Evolutionary conservation across 2,797 vertebrate genomes (phyloP).

Genomic region (Oceanodroma leucorhoa): DNA sequence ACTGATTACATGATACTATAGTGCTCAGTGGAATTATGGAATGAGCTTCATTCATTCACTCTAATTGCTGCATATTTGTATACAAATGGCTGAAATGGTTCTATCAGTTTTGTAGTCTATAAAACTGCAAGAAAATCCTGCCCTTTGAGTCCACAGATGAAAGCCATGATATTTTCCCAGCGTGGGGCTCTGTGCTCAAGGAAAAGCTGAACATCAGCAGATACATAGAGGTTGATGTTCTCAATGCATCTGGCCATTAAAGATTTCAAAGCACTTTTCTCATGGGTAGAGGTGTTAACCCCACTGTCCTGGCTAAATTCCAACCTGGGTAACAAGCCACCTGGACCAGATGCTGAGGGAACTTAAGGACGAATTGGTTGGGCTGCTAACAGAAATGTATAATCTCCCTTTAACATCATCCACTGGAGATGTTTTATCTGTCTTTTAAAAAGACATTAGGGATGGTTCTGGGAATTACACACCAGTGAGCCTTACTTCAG

Average conservation of each 20-base stretch:
- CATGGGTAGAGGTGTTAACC: slow-evolving; percentile 45
- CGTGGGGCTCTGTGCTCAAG: not conserved
- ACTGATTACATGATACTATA: slow-evolving; percentile 53
- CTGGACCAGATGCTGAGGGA: slow-evolving; percentile 38
- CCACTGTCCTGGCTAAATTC: slow-evolving; percentile 23
- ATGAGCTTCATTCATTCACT: slow-evolving; percentile 48
- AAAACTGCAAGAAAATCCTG: slow-evolving; percentile 13
- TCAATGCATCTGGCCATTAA: slow-evolving; percentile 21
- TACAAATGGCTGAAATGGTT: slow-evolving; percentile 47
- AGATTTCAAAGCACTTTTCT: slow-evolving; percentile 28
- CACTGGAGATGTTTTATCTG: not conserved
- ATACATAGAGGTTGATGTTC: slow-evolving; percentile 19
- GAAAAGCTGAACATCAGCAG: not conserved
- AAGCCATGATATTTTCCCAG: slow-evolving; percentile 44
- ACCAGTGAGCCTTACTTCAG: not conserved
- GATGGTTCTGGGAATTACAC: slow-evolving; percentile 28
- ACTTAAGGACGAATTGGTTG: not conserved
- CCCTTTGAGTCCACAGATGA: slow-evolving; percentile 23
- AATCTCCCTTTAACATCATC: slow-evolving; percentile 32
- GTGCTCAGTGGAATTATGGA: slow-evolving; percentile 57
- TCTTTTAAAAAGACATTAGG: slow-evolving; percentile 51
- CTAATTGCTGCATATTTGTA: slow-evolving; percentile 59
- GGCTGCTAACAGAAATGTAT: slow-evolving; percentile 13
- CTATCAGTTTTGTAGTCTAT: slow-evolving; percentile 20
- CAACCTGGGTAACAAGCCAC: slow-evolving; percentile 34